phyloP scores from a whole-genome alignment of 1,140 invertebrate species.

The Carcinoscorpius rotundicauda region DNA sequence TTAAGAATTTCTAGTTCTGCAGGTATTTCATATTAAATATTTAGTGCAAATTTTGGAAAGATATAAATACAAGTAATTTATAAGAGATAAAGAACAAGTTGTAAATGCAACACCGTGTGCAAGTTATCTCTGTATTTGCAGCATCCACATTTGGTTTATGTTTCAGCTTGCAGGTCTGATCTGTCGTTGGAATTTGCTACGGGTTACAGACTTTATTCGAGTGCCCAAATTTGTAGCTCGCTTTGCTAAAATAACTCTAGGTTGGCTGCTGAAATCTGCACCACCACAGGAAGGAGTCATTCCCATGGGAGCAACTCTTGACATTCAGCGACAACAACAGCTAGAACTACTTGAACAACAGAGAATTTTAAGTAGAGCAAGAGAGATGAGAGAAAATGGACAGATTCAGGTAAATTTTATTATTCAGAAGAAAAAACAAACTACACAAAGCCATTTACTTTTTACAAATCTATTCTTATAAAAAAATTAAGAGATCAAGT shows the following conservation, averaged over 20 bases:
- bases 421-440: neutral
- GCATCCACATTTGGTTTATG: neutral
- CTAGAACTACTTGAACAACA: constrained; percentile 42
- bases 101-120: too few species aligned
- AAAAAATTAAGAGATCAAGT: too few species aligned
- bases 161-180: constrained; percentile 34
- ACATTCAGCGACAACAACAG: constrained; percentile 41
- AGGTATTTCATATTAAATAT: too few species aligned
- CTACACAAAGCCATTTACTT: neutral
- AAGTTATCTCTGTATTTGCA: too few species aligned
- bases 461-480: too few species aligned
- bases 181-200: constrained; percentile 37
- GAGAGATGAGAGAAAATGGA: constrained; percentile 24
- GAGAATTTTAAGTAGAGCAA: constrained; percentile 31
- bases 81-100: too few species aligned
- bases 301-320: constrained; percentile 41
- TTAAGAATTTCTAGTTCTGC: too few species aligned
- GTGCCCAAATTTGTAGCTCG: constrained; percentile 37
- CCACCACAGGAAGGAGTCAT: constrained; percentile 32
- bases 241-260: constrained; percentile 31
- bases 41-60: too few species aligned
- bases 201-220: constrained; percentile 32
- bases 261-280: constrained; percentile 35
- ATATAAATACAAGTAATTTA: too few species aligned
- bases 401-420: neutral